Evolutionary conservation across 2,888 invertebrate species (phyloP).

Genomic region (Scaptomyza reducta): DNA sequence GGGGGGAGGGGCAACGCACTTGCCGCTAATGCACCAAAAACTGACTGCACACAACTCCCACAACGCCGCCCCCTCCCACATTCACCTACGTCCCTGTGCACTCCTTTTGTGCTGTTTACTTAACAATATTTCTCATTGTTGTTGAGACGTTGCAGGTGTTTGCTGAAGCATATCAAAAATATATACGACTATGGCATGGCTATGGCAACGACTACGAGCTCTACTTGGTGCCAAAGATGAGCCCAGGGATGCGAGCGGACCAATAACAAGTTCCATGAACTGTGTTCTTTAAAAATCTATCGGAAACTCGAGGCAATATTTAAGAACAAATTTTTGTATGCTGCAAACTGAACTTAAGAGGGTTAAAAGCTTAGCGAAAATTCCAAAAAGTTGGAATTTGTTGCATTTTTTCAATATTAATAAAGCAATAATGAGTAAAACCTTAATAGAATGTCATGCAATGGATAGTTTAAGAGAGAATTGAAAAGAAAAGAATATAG

Average conservation of each 20-base stretch:
- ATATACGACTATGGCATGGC: constrained; percentile 42
- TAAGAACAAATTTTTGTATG: constrained; percentile 4
- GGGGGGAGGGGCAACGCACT: constrained; percentile 50
- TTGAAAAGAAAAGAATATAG: no score
- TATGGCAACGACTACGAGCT: constrained; percentile 9
- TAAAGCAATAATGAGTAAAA: background rate
- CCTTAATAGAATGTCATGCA: background rate
- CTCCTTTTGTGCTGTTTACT: constrained; percentile 60
- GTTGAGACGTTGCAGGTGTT: constrained; percentile 80
- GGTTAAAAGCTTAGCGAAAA: background rate
- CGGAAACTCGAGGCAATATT: background rate
- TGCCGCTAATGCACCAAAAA: constrained; percentile 74
- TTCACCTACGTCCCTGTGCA: background rate
- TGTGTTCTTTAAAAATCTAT: background rate
- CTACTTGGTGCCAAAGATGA: constrained; percentile 1
- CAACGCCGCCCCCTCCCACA: background rate
- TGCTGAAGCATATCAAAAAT: constrained; percentile 74
- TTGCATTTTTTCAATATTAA: background rate
- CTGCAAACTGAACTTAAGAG: background rate
- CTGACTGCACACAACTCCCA: constrained; percentile 30
- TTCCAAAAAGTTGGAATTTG: background rate
- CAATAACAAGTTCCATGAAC: constrained; percentile 21
- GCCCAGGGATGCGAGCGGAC: background rate
- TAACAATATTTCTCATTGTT: constrained; percentile 74
- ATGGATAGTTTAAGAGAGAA: background rate